phyloP scores from a whole-genome alignment of 2,888 invertebrate species.

The Cheilosia variabilis region DNA sequence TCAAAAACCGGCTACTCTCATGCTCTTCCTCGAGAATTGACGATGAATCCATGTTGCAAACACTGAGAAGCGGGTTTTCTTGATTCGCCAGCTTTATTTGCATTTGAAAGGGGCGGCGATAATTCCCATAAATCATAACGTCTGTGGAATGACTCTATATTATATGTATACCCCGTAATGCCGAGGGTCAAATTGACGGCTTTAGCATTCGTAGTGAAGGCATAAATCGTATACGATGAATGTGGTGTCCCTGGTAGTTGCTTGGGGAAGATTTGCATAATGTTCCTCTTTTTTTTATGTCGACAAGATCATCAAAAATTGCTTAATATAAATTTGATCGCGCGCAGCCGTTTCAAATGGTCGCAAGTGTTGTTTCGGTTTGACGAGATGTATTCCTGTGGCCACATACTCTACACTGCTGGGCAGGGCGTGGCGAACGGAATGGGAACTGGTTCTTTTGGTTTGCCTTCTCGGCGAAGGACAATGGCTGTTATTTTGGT shows the following conservation, averaged over 20 bases:
- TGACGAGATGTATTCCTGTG: slow-evolving; percentile 54
- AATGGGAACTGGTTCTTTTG: slow-evolving; percentile 34
- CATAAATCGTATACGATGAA: slow-evolving; percentile 30
- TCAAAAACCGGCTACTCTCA: neutral
- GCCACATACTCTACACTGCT: slow-evolving; percentile 55
- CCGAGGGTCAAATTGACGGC: slow-evolving; percentile 51
- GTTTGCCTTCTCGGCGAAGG: neutral
- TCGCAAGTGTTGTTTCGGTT: slow-evolving; percentile 57
- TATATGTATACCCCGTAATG: neutral
- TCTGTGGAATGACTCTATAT: slow-evolving; percentile 56
- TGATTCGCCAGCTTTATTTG: slow-evolving; percentile 46
- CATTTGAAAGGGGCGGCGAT: slow-evolving; percentile 66
- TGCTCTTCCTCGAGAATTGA: neutral
- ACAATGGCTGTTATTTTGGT: slow-evolving; percentile 2
- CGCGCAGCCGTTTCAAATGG: slow-evolving; percentile 53
- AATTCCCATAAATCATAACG: slow-evolving; percentile 70
- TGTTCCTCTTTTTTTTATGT: slow-evolving; percentile 21
- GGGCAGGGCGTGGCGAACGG: neutral
- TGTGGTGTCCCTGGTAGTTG: slow-evolving; percentile 41
- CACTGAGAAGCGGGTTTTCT: slow-evolving; percentile 27
- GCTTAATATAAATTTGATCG: slow-evolving; percentile 15
- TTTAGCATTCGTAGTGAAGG: slow-evolving; percentile 31
- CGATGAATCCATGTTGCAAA: slow-evolving; percentile 6
- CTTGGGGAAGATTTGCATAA: slow-evolving; percentile 52
- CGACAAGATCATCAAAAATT: slow-evolving; percentile 58